These are phyloP conservation scores for Melanchra persicariae DNA, from an alignment of 2,888 invertebrate genomes.

Conservation along the genomic window DNA sequence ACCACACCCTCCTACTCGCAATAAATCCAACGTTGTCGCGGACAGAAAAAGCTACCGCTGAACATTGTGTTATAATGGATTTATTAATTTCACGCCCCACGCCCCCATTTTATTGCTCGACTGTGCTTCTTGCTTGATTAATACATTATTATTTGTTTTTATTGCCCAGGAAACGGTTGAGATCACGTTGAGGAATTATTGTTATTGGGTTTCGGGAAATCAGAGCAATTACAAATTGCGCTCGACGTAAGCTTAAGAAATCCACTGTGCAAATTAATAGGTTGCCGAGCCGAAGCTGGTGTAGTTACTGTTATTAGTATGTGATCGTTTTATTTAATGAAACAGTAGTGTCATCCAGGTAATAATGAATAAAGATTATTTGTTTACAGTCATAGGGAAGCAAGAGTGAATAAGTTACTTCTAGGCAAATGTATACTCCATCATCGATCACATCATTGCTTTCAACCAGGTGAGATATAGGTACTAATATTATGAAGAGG, in stretches of 20 bases:
- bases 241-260: background rate
- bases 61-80: slow-evolving; percentile 86
- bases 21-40: slow-evolving; percentile 84
- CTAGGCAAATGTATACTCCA: too few relatives aligned
- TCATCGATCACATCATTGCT: too few relatives aligned
- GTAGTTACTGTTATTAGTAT: background rate
- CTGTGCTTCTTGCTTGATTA: slow-evolving; percentile 68
- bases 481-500: too few relatives aligned
- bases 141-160: slow-evolving; percentile 67
- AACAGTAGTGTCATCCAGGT: background rate
- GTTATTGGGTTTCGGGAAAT: slow-evolving; percentile 38
- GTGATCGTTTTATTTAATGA: slow-evolving; percentile 2
- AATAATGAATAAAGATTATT: background rate
- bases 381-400: background rate
- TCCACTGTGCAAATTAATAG: background rate
- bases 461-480: too few relatives aligned
- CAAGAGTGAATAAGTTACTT: too few relatives aligned
- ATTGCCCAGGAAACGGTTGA: slow-evolving; percentile 49
- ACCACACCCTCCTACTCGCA: slow-evolving; percentile 74
- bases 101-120: slow-evolving; percentile 68
- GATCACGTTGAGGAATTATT: slow-evolving; percentile 46
- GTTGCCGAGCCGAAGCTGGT: background rate
- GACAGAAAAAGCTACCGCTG: slow-evolving; percentile 83
- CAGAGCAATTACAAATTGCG: slow-evolving; percentile 24
- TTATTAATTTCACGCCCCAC: slow-evolving; percentile 85